Base-by-base conservation (phyloP, 2,113 vertebrate genomes). In the Apeltes quadracus region DNA sequence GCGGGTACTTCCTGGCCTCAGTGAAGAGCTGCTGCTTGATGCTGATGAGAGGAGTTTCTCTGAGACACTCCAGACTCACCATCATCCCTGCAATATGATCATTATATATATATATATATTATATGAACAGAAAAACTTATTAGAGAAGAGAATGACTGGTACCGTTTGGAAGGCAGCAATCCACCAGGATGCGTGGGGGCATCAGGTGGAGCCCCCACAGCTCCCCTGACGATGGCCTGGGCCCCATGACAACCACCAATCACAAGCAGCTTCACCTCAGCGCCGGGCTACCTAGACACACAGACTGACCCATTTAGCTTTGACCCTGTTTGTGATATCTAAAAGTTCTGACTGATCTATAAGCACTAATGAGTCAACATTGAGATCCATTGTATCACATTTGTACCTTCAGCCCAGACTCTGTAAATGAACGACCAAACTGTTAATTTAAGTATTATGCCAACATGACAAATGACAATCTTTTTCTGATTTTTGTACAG, bases 141-240 rank as follows among this genome's bases (percentile, higher is more conserved):
- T 25, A 27, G 15, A 27, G 13, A 50, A 51, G 10, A 23, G 22
- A 27, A 54, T 25, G 13, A 8, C 20, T 6, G 13, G 1, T 23
- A 88, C 94, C 93, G 1, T 95, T 95, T 72, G 94, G 94, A 13
- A 95, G 87, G 75, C 93, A 94, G 82, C 94, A 95, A 78, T 95
- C 94, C 86, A 95, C 94, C 87, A 92, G 89, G 85, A 94, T 94
- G 36, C 92, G 90, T 0, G 94, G 94, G 78, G 93, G 94, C 94
- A 95, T 95, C 75, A 95, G 87, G 59, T 94, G 94, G 14, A 95
- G 92, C 1, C 94, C 94, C 94, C 94, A 95, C 73, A 95, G 81
- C 67, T 95, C 94, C 53, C 94, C 94, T 23, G 94, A 95, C 0
- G 93, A 94, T 0, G 94, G 94, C 20, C 93, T 87, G n/a, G 94